Evolutionary conservation across 2,797 vertebrate genomes (phyloP), one percentile per base, ranked within the genome.

Genomic region (Staurois parvus): DNA sequence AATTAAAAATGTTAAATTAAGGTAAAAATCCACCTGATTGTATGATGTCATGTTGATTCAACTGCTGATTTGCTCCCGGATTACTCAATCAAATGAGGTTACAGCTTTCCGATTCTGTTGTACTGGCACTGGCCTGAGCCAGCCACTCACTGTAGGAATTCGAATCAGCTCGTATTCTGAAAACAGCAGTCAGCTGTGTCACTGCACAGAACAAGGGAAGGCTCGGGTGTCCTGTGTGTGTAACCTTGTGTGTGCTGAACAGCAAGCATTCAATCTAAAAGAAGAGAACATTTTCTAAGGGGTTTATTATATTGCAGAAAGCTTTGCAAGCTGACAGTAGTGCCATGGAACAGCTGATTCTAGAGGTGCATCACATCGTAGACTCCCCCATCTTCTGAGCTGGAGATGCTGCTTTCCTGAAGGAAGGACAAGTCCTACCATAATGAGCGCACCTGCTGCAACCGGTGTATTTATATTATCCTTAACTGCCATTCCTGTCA

Each of bases 401-500:
- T n/a, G 73, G 45, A 68, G 15, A 70, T 70, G 30, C 10, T n/a
- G 72, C 40, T 40, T 21, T 77, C 42, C 21, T 73, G n/a, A 79
- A 73, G 56, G 59, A 68, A 17, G 19, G 5, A 37, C 12, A 74
- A 10, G 15, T 52, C 9, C 29, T 48, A 15, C n/a, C 21, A 91
- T 85, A 73, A 97, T 97, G 97, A 97, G 94, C 84, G 96, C 95
- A 72, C 95, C 96, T 62, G 95, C 96, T 3, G 97, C 97, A 89
- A 98, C 97, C 0, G 95, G 96, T 56, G 96, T 97, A 87, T 98
- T 98, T 88, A 90, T 97, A 34, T 88, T 98, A 88, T 97, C 97
- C 73, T 90, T 98, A 85, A 95, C 95, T 88, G 96, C 97, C 88
- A 96, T 98, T 88, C 97, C 96, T 64, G 93, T 94, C 90, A 96